Evolutionary conservation across 2,888 invertebrate species (phyloP).

Genomic region (Pantelozetes paolii): DNA sequence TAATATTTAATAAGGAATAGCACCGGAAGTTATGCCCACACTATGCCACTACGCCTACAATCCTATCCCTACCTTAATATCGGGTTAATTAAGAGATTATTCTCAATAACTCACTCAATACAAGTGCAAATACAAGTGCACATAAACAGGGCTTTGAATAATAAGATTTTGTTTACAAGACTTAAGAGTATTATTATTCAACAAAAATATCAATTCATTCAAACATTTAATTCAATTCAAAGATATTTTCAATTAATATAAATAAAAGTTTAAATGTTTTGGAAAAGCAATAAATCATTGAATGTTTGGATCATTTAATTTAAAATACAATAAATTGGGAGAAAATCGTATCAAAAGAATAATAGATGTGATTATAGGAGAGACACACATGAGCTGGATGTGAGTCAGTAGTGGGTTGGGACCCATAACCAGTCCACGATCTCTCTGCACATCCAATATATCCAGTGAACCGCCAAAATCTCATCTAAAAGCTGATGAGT

Average conservation of each 20-base stretch:
- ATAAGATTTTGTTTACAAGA: too few relatives aligned
- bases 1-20: constrained; percentile 6
- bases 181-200: too few relatives aligned
- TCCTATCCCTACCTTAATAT: constrained; percentile 4
- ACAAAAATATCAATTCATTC: too few relatives aligned
- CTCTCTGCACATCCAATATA: not conserved
- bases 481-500: constrained; percentile 10
- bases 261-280: too few relatives aligned
- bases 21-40: constrained; percentile 11
- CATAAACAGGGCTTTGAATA: not conserved
- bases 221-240: too few relatives aligned
- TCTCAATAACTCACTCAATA: not conserved
- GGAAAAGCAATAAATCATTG: too few relatives aligned
- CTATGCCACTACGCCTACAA: constrained; percentile 1
- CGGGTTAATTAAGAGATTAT: constrained; percentile 7
- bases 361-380: not conserved
- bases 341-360: not conserved
- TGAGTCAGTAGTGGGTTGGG: not conserved
- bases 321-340: not conserved
- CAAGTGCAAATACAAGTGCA: not conserved
- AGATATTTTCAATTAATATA: too few relatives aligned
- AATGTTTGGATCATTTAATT: too few relatives aligned
- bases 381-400: not conserved
- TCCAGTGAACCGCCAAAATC: not conserved
- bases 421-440: too few relatives aligned